phyloP scores from a whole-genome alignment of 2,888 invertebrate genomes.

The Rosalia funebris region DNA sequence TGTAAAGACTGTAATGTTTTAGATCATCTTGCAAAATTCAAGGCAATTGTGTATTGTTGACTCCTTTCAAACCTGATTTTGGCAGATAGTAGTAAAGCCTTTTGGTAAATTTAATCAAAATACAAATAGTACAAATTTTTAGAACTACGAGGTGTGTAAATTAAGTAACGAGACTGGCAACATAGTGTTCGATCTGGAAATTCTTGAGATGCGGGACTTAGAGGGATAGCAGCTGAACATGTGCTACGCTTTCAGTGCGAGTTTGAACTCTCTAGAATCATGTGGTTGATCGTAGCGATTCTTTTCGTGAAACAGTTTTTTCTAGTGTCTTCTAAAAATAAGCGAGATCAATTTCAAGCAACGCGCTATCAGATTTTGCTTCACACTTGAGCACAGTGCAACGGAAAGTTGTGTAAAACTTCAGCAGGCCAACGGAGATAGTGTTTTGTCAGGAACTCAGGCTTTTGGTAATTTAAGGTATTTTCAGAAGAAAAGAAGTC shows the following conservation, averaged over 20 bases:
- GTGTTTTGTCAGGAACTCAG: conserved; percentile 7
- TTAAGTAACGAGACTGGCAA: not conserved
- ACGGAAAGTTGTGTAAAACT: not conserved
- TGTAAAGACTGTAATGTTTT: no score
- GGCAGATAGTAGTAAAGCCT: conserved; percentile 25
- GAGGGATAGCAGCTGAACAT: not conserved
- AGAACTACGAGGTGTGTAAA: not conserved
- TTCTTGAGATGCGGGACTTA: not conserved
- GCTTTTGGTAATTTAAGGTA: not conserved
- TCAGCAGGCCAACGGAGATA: conserved; percentile 3
- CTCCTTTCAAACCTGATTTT: no score
- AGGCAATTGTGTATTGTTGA: no score
- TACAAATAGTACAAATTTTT: no score
- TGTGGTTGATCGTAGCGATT: not conserved
- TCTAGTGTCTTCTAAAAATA: not conserved
- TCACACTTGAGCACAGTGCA: not conserved
- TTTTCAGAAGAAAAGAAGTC: not conserved
- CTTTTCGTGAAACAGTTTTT: not conserved
- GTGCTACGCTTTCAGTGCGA: not conserved
- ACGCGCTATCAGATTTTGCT: not conserved
- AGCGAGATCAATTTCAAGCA: not conserved
- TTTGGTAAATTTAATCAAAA: conserved; percentile 19
- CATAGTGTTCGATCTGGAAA: not conserved
- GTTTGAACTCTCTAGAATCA: not conserved
- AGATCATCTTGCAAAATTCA: no score